These are phyloP conservation scores for Scaptomyza reducta DNA, from an alignment of 2,888 invertebrate genomes.

Conservation along the genomic window DNA sequence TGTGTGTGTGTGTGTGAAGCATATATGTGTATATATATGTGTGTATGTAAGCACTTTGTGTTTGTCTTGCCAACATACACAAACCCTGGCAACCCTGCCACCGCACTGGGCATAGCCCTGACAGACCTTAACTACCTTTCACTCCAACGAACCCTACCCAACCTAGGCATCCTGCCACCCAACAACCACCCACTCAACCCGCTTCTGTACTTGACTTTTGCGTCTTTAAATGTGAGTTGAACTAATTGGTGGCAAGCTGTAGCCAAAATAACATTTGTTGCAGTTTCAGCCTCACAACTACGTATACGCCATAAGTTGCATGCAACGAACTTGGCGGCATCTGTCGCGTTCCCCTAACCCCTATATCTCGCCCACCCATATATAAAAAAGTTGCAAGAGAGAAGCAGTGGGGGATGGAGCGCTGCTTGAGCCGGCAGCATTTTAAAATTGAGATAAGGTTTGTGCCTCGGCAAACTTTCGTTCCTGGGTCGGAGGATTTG, in stretches of 20 bases:
- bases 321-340: constrained; percentile 28
- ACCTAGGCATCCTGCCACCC: neutral
- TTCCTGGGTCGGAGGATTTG: constrained; percentile 51
- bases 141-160: neutral
- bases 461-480: constrained; percentile 83
- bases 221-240: constrained; percentile 27
- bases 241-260: constrained; percentile 41
- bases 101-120: neutral
- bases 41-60: constrained; percentile 54
- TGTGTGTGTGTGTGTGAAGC: constrained; percentile 41
- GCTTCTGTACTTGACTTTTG: constrained; percentile 3
- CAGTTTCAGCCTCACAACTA: constrained; percentile 23
- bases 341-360: neutral
- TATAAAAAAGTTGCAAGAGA: constrained; percentile 1
- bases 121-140: constrained; percentile 34
- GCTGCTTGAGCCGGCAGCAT: constrained; percentile 37
- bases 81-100: constrained; percentile 41
- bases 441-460: constrained; percentile 84
- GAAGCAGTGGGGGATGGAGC: neutral
- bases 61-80: constrained; percentile 77
- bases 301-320: constrained; percentile 35
- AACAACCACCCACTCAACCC: too few relatives aligned
- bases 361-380: neutral
- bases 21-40: constrained; percentile 16
- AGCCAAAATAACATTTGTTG: constrained; percentile 38